phyloP scores from a whole-genome alignment of 2,113 vertebrate genomes.

The Seriola quinqueradiata region DNA sequence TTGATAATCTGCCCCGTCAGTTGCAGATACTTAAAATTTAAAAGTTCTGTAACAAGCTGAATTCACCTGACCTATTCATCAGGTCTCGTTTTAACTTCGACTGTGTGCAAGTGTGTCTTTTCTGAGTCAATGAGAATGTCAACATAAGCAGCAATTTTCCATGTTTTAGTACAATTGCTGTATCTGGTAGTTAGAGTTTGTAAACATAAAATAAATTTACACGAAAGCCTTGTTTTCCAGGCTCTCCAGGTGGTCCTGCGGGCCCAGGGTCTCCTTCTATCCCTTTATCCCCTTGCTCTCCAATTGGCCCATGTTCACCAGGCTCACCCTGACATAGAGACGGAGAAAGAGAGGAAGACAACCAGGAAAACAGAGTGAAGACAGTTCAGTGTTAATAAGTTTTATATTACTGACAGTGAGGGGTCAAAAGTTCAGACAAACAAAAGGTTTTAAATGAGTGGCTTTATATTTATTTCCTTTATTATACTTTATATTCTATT shows the following conservation, averaged over 20 bases:
- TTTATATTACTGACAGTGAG: not conserved
- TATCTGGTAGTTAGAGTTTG: not conserved
- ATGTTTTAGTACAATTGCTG: not conserved
- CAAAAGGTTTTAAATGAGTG: not conserved
- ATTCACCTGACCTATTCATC: not conserved
- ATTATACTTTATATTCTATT: not conserved
- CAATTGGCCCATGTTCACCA: conserved; percentile 88
- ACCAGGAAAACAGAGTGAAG: not conserved
- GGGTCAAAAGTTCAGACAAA: not conserved
- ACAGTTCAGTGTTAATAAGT: not conserved
- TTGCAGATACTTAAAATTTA: not conserved
- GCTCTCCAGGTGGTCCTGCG: conserved; percentile 84
- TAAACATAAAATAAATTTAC: conserved; percentile 81
- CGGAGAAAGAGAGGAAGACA: not conserved
- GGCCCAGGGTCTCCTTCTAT: conserved; percentile 86
- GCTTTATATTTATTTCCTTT: not conserved
- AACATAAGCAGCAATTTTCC: not conserved
- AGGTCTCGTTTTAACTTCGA: not conserved
- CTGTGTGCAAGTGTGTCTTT: not conserved
- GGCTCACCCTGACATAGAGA: conserved; percentile 86
- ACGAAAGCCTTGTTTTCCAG: conserved; percentile 88
- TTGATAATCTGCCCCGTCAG: not conserved
- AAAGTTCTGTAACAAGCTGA: not conserved
- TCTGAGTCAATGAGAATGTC: not conserved
- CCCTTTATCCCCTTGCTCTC: conserved; percentile 93